phyloP scores from a whole-genome alignment of 2,797 vertebrate genomes.

The Anguilla anguilla region DNA sequence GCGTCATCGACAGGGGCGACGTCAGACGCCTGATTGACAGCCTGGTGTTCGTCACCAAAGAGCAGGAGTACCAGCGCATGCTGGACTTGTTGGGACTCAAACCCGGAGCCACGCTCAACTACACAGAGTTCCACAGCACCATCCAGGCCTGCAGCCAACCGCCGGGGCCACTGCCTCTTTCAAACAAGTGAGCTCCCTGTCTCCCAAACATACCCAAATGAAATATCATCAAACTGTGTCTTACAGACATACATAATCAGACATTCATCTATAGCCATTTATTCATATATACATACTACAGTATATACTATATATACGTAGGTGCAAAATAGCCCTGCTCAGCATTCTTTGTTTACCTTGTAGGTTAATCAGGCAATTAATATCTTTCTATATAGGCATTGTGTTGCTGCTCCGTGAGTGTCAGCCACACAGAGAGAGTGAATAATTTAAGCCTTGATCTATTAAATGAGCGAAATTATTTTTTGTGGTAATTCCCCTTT shows the following conservation, averaged over 20 bases:
- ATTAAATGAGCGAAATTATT: too few species aligned
- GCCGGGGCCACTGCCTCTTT: conserved; percentile 25
- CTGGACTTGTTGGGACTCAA: conserved; percentile 66
- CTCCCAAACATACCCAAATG: not conserved
- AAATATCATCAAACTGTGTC: not conserved
- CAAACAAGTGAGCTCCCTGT: conserved; percentile 49
- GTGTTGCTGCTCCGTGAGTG: not conserved
- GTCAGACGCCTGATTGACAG: conserved; percentile 62
- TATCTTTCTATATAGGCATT: not conserved
- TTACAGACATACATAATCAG: too few species aligned
- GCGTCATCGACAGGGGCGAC: conserved; percentile 63
- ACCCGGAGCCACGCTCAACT: conserved; percentile 60
- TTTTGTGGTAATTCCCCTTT: too few species aligned
- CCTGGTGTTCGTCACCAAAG: conserved; percentile 60
- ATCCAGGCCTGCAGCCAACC: conserved; percentile 53
- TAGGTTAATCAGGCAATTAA: too few species aligned
- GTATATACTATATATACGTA: too few species aligned
- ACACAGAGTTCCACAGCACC: conserved; percentile 64
- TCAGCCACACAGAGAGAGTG: too few species aligned
- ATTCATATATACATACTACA: too few species aligned
- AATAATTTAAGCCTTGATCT: too few species aligned
- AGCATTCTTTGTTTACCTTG: too few species aligned
- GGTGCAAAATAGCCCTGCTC: too few species aligned
- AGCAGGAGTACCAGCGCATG: conserved; percentile 63
- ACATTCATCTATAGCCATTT: too few species aligned